Evolutionary conservation across 2,888 invertebrate species (phyloP), one percentile per base, ranked within the genome.

Genomic region (Acleris emargana): DNA sequence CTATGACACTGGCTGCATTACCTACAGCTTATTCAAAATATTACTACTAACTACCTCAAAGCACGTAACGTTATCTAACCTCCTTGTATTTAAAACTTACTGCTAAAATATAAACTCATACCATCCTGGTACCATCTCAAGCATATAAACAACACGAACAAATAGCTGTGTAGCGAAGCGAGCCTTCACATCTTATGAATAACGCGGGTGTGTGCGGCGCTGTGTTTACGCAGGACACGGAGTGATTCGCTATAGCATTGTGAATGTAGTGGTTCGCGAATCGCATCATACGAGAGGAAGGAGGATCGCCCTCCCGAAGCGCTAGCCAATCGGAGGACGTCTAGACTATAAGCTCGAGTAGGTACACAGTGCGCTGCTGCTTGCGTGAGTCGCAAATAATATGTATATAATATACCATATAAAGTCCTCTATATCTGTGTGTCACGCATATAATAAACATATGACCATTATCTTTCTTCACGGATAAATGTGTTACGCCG

Each of bases 241-340:
- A 68, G 72, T 82, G 83, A 84, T 87, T 88, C 84, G 86, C 84
- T 76, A 81, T 71, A 71, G 74, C 72, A 76, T 67, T 71, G 74
- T 74, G 78, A 78, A 74, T 80, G 80, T 82, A 77, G 76, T 78
- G 72, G 82, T 86, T 88, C 84, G 91, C 91, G 88, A 91, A 90
- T 90, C 87, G 83, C 74, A 86, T 88, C 85, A 89, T 79, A 75
- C 83, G 89, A 91, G 91, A 91, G 91, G 86, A 87, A 79, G 88
- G 91, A 91, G 91, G 90, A 89, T 89, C 88, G 89, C 89, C 91
- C 91, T 91, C 90, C 86, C 84, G 81, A 77, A 76, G 75, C 76
- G 77, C 71, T 77, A 76, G 80, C 91, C 91, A 92, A 91, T 91
- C 71, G 79, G 79, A 81, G 78, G 73, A 80, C 77, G 82, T 81